Evolutionary conservation across 2,797 vertebrate genomes (phyloP), one percentile per base, ranked within the genome.

Genomic region (Aplochiton taeniatus): DNA sequence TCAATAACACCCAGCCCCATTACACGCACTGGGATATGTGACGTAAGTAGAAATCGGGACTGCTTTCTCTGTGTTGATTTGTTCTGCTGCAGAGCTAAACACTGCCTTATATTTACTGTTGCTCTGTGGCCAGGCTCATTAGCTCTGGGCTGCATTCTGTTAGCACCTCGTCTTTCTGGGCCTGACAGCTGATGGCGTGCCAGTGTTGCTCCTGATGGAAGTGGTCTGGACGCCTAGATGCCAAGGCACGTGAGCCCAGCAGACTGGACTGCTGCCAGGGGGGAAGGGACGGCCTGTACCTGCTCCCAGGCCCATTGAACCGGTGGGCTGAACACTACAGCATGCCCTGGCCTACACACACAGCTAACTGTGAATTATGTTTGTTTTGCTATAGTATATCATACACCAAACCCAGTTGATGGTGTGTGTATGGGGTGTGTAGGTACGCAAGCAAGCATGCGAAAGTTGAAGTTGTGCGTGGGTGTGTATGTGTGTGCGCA

Each of bases 401-500:
- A 31, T 31, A 31, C 31, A 31, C 31, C 31, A 31, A 31, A 31
- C 6, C 31, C 31, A 18, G 5, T 41, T 56, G 58, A 58, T 16
- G 59, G 13, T 61, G 55, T 59, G 49, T 51, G 53, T 43, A 43
- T 41, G 53, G 41, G 13, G 56, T 14, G 31, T 44, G 47, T 62
- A n/a, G n/a, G 58, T 68, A 19, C 54, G 47, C 41, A 45, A 46
- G 64, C 42, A 46, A 72, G 7, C 58, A 46, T 67, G 16, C 16
- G 20, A 31, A 59, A 0, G 43, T 66, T 61, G 51, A 59, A 71
- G 7, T 61, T 19, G 51, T 72, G 58, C 42, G 13, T 62, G n/a
- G 19, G 20, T 52, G 48, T 51, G 42, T 54, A 48, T 68, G 43
- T 12, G n/a, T 20, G 7, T 52, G 13, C 19, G 43, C 18, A 20